Conservation (phyloP, 2,888 invertebrate genomes). For the Plemyria rubiginata region DNA sequence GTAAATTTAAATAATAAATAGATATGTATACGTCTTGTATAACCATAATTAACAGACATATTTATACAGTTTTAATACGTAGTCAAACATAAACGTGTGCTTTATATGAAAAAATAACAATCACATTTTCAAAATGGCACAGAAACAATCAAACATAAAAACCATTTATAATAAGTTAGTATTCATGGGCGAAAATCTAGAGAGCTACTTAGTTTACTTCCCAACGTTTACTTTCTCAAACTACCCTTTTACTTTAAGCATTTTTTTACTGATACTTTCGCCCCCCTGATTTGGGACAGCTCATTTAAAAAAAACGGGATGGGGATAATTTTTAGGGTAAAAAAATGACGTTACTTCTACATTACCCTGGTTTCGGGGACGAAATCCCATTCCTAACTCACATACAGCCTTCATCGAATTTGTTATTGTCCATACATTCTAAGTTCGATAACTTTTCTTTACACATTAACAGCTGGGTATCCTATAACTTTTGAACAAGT, state of each 20-base stretch:
- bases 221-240: not conserved
- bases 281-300: not conserved
- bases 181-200: constrained; percentile 5
- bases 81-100: not conserved
- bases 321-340: constrained; percentile 11
- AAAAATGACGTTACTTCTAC: constrained; percentile 68
- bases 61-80: not conserved
- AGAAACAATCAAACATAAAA: not conserved
- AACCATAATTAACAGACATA: not conserved
- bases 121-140: constrained; percentile 3
- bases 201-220: constrained; percentile 4
- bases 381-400: constrained; percentile 67
- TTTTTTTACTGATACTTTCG: not conserved
- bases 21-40: constrained; percentile 2
- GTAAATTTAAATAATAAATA: not conserved
- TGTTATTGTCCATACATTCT: constrained; percentile 78
- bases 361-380: constrained; percentile 79
- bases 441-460: constrained; percentile 42
- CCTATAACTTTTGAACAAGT: too few species aligned
- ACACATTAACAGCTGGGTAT: constrained; percentile 40
- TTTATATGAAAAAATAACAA: not conserved
- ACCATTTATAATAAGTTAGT: not conserved
- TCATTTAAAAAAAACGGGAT: not conserved
- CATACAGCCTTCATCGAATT: constrained; percentile 76
- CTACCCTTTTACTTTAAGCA: not conserved